Base-by-base conservation (phyloP, 2,888 invertebrate species). In the Phanerotoma sp. region DNA sequence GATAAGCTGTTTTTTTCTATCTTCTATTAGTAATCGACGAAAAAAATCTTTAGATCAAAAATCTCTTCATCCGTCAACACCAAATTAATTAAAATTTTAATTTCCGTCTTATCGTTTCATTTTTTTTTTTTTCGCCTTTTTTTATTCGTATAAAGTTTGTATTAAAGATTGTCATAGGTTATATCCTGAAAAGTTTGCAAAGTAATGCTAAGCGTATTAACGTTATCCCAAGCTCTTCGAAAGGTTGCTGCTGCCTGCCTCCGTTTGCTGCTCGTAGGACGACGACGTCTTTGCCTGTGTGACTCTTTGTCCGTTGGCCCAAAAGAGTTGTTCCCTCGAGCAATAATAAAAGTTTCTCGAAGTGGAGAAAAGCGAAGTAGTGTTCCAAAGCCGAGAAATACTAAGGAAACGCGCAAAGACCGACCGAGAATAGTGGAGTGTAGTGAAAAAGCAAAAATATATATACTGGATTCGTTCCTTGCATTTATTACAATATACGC, bases 341-440 rank as follows among this genome's bases (percentile, higher is more conserved):
- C 62, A 67, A 69, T 69, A 69, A 69, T 69, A 69, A 68, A 69
- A 69, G 65, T 69, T 69, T 63, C 62, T 57, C 57, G 48, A 45
- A 54, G 57, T 61, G 54, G 56, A 62, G 66, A 59, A 37, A 48
- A 35, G 6, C 5, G 38, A 54, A 63, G 59, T 55, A 33, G 58
- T 57, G 62, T 65, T 66, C 60, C 54, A 53, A 49, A 51, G 47
- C 48, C 13, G 11, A 62, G 63, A 65, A 25, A 65, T 62, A 60
- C 57, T 30, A 40, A 59, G 58, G 61, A 62, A 61, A 64, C 65
- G 66, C 66, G 65, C 58, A 51, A 46, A 54, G 62, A n/a, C 59
- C 58, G 62, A 54, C n/a, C 60, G 66, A 63, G 49, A 35, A 35
- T 35, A 35, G n/a, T 45, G 10, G 3, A 42, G 25, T 15, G 22